Evolutionary conservation across 2,113 vertebrate genomes (phyloP).

Genomic region (Strigops habroptila): DNA sequence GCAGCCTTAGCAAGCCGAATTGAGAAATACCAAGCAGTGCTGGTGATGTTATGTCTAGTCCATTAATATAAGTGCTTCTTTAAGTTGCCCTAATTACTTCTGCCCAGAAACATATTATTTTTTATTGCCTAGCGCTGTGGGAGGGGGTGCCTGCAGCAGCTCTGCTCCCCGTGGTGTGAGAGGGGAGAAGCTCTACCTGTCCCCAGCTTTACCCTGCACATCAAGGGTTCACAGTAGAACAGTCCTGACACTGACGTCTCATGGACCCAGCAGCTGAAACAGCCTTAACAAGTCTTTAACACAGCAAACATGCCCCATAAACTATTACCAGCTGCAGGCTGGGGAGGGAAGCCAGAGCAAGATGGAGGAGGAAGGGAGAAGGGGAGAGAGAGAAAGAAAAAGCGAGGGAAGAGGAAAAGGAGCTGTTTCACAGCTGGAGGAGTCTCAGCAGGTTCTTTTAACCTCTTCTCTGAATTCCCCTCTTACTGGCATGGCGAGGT

Average conservation of each 20-base stretch:
- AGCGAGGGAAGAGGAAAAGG: background rate
- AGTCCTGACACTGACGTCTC: conserved; percentile 79
- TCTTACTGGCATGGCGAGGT: background rate
- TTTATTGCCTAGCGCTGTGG: conserved; percentile 22
- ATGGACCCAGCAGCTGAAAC: conserved; percentile 76
- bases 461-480: background rate
- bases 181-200: conserved; percentile 56
- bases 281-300: conserved; percentile 81
- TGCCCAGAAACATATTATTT: conserved; percentile 65
- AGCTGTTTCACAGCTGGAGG: background rate
- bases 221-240: conserved; percentile 76
- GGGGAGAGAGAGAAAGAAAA: background rate
- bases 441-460: background rate
- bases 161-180: conserved; percentile 46
- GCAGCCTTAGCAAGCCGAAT: conserved; percentile 1
- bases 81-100: conserved; percentile 50
- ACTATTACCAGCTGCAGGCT: conserved; percentile 74
- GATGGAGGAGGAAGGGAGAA: background rate
- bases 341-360: background rate
- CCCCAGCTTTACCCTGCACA: conserved; percentile 64
- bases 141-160: background rate
- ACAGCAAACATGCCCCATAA: conserved; percentile 48
- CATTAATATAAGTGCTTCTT: conserved; percentile 48
- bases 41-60: conserved; percentile 10
- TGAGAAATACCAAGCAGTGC: background rate